Evolutionary conservation across 2,888 invertebrate species (phyloP), one percentile per base, ranked within the genome.

Genomic region (Tinea trinotella): DNA sequence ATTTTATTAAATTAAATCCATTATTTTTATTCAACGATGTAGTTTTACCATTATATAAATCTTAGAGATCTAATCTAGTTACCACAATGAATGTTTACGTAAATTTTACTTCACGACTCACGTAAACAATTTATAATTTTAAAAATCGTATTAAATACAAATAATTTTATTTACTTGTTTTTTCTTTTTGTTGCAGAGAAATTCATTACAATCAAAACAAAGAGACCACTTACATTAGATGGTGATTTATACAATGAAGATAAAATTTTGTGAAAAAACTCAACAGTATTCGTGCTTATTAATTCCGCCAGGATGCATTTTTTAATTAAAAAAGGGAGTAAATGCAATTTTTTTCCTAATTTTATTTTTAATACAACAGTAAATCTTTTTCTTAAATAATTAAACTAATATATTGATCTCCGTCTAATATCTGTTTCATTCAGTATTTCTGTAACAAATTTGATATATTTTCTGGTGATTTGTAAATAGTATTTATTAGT

Each of bases 401-500:
- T 22, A 7, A 22, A 22, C 4, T 5, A 22, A 22, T 22, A 22
- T 35, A 12, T n/a, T 35, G 40, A 40, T 40, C 40, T 40, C 40
- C 15, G 13, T 7, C 3, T 7, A 5, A 40, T 15, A 13, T 13
- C n/a, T 15, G n/a, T 12, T 7, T 2, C 7, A 40, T 15, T 40
- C 15, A 40, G 15, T 15, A 40, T 40, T 40, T 40, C 40, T 40
- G 13, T 30, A 30, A 12, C 35, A 35, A 35, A 40, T 13, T 40
- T 40, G 40, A 13, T 40, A 56, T 67, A 71, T 74, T 74, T 83
- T 85, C 82, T 83, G 83, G 85, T 81, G 81, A 78, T 76, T 74
- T 85, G 85, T 85, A 84, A 71, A 85, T 85, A 85, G 76, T 83
- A 84, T 83, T 84, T 83, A 82, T 82, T 84, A 84, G 82, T 35